Evolutionary conservation across 2,797 vertebrate genomes (phyloP), one percentile per base, ranked within the genome.

Genomic region (Catamblyrhynchus diadema): DNA sequence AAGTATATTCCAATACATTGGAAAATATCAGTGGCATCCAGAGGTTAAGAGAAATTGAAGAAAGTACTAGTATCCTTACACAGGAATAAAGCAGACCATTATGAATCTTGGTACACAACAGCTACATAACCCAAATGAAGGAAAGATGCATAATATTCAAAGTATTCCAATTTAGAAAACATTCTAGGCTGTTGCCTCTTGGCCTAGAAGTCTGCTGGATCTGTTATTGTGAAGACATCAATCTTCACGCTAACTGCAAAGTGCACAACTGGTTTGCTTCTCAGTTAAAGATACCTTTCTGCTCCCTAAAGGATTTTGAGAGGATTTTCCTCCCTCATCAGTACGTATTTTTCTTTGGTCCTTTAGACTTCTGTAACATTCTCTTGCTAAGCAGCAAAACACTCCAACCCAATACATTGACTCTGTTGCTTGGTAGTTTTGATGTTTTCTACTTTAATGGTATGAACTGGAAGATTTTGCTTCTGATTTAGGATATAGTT

Each of bases 321-420:
- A 78, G 7, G 42, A 28, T 22, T 57, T 81, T 5, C 5, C 10
- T 45, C 14, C 7, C 15, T 35, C 47, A 65, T 1, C 7, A 1
- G 16, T 37, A 41, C 16, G 2, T 48, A 70, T 78, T 81, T 71
- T 15, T 20, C 15, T 69, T 51, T 37, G 27, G 16, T 75, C 13
- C 25, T 57, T 35, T 15, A 64, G 10, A 71, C 27, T n/a, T 48
- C 24, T 25, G 24, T 45, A 78, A 28, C 37, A 45, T 30, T 64
- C 14, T 72, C 23, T 56, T 65, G 12, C 44, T 48, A 53, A 45
- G 28, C 28, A 72, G 25, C 22, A 45, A 69, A 81, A 66, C 47
- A 41, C 0, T 2, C 2, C 13, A 53, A 53, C 5, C 12, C 24
- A 47, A 54, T 23, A 66, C 62, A 70, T 5, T 32, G 8, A 32